phyloP scores from a whole-genome alignment of 1,140 invertebrate species.

The Proctacanthus coquilletti region DNA sequence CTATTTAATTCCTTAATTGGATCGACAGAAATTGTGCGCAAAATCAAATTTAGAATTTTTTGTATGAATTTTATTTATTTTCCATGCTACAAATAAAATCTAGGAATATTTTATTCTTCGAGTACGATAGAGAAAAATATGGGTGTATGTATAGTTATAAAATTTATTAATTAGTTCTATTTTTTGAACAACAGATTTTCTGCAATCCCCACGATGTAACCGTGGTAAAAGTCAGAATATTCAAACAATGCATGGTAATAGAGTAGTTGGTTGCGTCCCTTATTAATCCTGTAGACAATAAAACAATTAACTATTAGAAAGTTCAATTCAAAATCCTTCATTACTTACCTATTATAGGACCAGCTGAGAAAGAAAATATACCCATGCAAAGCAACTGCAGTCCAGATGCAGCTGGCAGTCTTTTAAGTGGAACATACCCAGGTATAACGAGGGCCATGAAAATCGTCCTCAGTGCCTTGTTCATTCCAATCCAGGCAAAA shows the following conservation, averaged over 20 bases:
- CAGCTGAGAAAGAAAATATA: conserved; percentile 36
- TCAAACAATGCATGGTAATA: conserved; percentile 42
- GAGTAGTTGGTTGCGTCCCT: conserved; percentile 39
- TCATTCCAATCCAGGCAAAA: conserved; percentile 43
- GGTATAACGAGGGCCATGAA: conserved; percentile 50
- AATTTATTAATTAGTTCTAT: too few relatives aligned
- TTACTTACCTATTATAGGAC: conserved; percentile 39
- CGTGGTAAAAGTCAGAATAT: conserved; percentile 42
- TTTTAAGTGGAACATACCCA: conserved; percentile 42
- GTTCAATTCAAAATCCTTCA: conserved; percentile 3
- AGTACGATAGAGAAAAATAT: too few relatives aligned
- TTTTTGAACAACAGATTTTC: too few relatives aligned
- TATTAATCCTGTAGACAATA: conserved; percentile 35
- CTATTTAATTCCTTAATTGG: too few relatives aligned
- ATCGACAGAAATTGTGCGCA: too few relatives aligned
- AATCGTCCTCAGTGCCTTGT: conserved; percentile 45
- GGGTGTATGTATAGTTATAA: too few relatives aligned
- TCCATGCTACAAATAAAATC: too few relatives aligned
- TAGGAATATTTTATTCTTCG: too few relatives aligned
- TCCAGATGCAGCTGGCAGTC: conserved; percentile 43
- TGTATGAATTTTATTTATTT: too few relatives aligned
- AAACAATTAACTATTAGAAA: not conserved
- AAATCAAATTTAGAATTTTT: too few relatives aligned
- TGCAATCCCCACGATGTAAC: conserved; percentile 37
- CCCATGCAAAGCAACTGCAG: conserved; percentile 43